phyloP scores from a whole-genome alignment of 2,113 vertebrate genomes.

The Myxocyprinus asiaticus region DNA sequence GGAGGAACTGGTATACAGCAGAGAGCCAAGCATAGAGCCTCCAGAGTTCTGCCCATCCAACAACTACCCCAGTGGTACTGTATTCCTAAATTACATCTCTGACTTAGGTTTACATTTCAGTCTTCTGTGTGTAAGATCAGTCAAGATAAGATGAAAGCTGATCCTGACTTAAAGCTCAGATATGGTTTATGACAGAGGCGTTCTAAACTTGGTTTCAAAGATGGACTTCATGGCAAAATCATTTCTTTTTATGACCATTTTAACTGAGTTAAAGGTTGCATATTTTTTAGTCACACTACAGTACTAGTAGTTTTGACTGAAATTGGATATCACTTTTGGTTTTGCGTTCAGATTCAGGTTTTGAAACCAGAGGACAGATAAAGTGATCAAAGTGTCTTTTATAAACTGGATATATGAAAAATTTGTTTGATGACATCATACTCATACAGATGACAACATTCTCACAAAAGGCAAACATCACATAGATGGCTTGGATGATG shows the following conservation, averaged over 20 bases:
- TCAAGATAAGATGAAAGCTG: background rate
- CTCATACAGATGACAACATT: conserved; percentile 63
- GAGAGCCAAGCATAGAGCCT: conserved; percentile 58
- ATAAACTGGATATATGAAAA: background rate
- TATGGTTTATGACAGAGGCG: no score
- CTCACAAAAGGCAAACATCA: conserved; percentile 68
- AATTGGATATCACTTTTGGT: no score
- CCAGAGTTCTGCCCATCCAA: conserved; percentile 43
- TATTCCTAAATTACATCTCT: background rate
- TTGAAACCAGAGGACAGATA: background rate
- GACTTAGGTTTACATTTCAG: background rate
- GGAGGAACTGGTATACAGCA: conserved; percentile 70
- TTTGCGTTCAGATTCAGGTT: no score
- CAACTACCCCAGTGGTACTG: conserved; percentile 61
- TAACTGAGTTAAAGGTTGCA: no score
- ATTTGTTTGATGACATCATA: conserved; percentile 14
- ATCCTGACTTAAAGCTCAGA: background rate
- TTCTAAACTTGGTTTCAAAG: no score
- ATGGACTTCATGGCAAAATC: no score
- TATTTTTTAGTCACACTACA: no score
- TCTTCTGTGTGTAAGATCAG: background rate
- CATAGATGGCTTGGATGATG: conserved; percentile 87
- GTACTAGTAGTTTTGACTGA: no score
- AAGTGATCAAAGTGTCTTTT: background rate
- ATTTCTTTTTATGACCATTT: no score